A percentile compares a stretch with the other conserved stretches of the same genome.
phyloP scores from a whole-genome alignment of 53 echinoderm and acorn worm species.

The Henricia sp. region DNA sequence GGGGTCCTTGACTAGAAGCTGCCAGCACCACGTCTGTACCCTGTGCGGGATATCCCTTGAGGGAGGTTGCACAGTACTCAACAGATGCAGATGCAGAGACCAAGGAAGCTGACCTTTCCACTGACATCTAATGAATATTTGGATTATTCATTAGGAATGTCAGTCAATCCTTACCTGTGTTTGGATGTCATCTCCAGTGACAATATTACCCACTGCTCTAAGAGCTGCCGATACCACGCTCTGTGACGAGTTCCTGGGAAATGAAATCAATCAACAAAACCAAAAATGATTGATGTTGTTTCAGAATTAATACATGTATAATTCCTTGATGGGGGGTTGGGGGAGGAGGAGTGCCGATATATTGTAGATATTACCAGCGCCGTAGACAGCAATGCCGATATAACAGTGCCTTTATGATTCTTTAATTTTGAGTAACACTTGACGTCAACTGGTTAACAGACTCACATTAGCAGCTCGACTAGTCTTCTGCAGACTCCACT shows the following conservation, averaged over 20 bases:
- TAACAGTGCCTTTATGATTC: not conserved
- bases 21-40: too few species aligned
- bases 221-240: conserved; percentile 98
- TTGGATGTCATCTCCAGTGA: conserved; percentile 96
- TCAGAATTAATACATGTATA: too few species aligned
- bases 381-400: too few species aligned
- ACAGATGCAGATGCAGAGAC: too few species aligned
- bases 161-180: conserved; percentile 78
- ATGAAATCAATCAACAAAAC: not conserved
- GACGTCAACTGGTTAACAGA: not conserved
- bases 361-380: too few species aligned
- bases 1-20: too few species aligned
- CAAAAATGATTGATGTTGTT: not conserved
- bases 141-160: not conserved
- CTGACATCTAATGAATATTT: too few species aligned
- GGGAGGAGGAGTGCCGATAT: too few species aligned
- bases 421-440: not conserved
- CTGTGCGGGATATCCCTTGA: too few species aligned
- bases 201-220: conserved; percentile 95
- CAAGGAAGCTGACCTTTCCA: too few species aligned
- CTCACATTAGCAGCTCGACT: conserved; percentile 98
- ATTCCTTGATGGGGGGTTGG: too few species aligned
- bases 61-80: too few species aligned
- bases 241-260: conserved; percentile 85
- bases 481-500: conserved; percentile 97